Evolutionary conservation across 2,888 invertebrate species (phyloP), one percentile per base, ranked within the genome.

Genomic region (Chrysolina oricalcia): DNA sequence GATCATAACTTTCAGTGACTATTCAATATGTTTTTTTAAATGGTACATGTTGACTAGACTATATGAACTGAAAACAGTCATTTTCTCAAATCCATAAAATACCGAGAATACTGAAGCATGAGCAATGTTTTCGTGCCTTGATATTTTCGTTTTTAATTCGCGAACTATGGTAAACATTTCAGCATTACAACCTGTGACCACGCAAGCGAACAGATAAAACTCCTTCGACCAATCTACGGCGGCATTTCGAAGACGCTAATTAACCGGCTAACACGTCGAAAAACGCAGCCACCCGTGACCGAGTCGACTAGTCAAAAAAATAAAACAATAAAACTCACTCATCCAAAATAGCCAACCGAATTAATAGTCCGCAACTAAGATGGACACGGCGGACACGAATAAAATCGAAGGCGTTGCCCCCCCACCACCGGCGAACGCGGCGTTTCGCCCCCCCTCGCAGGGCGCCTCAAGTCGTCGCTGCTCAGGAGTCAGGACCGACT

Each of bases 381-480:
- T 77, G 77, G 79, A 77, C 74, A 76, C 78, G 66, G 65, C 70
- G 62, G 73, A 68, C 77, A 80, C 81, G 82, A 83, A 82, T 82
- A 81, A 82, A 82, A 83, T 83, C 81, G 82, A 35, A 84, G 84
- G 85, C 84, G 84, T 84, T 82, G 78, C 84, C 81, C 82, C 84
- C 84, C 82, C 83, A 81, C 83, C 80, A 74, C 79, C 66, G 65
- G 40, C 40, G 64, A 72, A 40, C 73, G 74, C 74, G 73, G 53
- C 40, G 59, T 53, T 73, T 77, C 70, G 76, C 79, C 80, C 81
- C 81, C 81, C 81, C 73, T 78, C 80, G 72, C 71, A 68, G 62
- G 65, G 74, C 72, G 74, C 73, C 76, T 77, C 73, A 76, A 78
- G 80, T 67, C 59, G 72, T 78, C 77, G 74, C 53, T 66, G 70